Base-by-base conservation (phyloP, 2,797 vertebrate species). In the Sebastes dallii region DNA sequence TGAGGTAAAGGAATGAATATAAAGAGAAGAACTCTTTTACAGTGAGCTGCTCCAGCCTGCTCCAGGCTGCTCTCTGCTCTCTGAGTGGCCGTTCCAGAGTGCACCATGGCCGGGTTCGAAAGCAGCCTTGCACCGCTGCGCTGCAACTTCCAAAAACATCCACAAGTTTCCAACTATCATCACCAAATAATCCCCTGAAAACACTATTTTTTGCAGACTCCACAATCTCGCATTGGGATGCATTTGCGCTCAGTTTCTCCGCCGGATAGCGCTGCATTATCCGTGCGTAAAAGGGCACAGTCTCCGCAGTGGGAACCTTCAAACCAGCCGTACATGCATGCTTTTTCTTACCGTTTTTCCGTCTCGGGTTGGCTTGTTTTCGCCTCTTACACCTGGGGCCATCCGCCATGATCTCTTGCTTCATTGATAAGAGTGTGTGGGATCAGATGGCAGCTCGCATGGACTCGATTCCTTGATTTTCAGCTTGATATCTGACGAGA, bases 371-470 rank as follows among this genome's bases (percentile, higher is more conserved):
- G 97, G 98, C 97, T 97, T 99, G 98, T 96, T 99, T 99, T 97
- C 98, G 96, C 96, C 98, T 96, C 97, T 98, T 98, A 97, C 97
- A 99, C 97, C 97, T 97, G 97, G 97, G 97, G 97, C 97, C 97
- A 97, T 98, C 98, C 97, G 98, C 97, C 98, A 98, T 98, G 96
- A 98, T 98, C 96, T 97, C 96, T 96, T 98, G 97, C 97, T 96
- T 98, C 98, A 99, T 99, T 97, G 97, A 97, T 97, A 97, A 97
- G 96, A 94, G 96, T 95, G 89, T 87, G 92, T 87, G 88, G 96
- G 97, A 97, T 99, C 97, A 98, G 97, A 98, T 96, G 97, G 97
- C 97, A 97, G 97, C 94, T 97, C 96, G 96, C 98, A 98, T 98
- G 97, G 97, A 95, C 97, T 97, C 97, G 95, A 93, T 96, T 96